Percentiles rank a stretch among this genome's conserved stretches.
Conservation (phyloP, 2,113 vertebrate species). For the Microtus ochrogaster region DNA sequence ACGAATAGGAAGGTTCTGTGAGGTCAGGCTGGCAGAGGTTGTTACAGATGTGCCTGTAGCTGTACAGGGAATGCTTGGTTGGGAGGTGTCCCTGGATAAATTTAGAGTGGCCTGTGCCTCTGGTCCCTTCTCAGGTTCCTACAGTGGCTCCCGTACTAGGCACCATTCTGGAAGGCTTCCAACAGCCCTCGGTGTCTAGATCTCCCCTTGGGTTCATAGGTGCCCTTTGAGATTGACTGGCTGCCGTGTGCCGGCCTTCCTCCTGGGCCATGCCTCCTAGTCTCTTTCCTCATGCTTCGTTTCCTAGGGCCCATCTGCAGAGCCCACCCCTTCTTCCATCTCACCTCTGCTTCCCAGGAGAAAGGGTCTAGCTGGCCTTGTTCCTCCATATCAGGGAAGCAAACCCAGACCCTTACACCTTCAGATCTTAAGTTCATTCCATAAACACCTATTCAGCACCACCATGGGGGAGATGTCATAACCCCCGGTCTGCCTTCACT, state of each 20-base stretch:
- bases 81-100: neutral
- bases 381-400: neutral
- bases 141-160: accelerated
- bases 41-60: neutral
- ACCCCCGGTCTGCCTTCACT: neutral
- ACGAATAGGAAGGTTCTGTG: accelerated
- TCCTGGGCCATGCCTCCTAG: neutral
- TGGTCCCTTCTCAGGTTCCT: neutral
- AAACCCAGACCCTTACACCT: neutral
- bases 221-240: neutral
- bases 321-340: neutral
- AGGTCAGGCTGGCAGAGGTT: too few relatives aligned
- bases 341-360: too few relatives aligned
- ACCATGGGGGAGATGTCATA: neutral
- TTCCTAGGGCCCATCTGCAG: neutral
- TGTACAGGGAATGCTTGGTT: neutral
- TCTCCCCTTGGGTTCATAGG: neutral
- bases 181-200: neutral
- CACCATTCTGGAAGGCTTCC: neutral
- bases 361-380: neutral
- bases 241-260: neutral
- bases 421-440: neutral
- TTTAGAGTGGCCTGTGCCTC: neutral
- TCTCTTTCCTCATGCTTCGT: neutral
- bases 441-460: neutral